Evolutionary conservation across 1,140 invertebrate genomes (phyloP).

Genomic region (Zaprionus gabonicus): DNA sequence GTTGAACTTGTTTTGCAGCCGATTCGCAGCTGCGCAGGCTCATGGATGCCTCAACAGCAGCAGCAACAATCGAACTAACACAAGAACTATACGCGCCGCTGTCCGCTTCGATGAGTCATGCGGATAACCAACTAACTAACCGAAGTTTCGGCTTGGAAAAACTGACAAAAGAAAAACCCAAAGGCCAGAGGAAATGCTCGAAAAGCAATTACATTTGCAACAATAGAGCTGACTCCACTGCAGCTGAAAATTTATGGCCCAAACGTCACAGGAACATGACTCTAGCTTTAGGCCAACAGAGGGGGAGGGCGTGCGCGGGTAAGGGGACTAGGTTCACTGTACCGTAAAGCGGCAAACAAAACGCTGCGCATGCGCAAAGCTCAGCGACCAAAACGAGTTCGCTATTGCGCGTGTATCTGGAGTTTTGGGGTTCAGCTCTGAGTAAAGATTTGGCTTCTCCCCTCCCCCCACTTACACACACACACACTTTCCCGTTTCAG

Average conservation of each 20-base stretch:
- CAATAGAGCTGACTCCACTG: slow-evolving; percentile 57
- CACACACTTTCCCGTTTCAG: neutral
- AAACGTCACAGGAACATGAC: slow-evolving; percentile 77
- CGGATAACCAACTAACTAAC: slow-evolving; percentile 47
- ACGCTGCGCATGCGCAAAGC: slow-evolving; percentile 78
- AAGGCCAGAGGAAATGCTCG: slow-evolving; percentile 41
- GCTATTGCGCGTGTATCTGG: slow-evolving; percentile 24
- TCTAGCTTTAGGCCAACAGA: slow-evolving; percentile 23
- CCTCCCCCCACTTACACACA: too few relatives aligned
- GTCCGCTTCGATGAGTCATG: slow-evolving; percentile 62
- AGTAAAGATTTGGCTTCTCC: slow-evolving; percentile 9
- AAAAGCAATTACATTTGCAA: slow-evolving; percentile 77
- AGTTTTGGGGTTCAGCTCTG: slow-evolving; percentile 40
- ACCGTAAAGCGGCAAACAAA: slow-evolving; percentile 75
- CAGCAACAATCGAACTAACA: slow-evolving; percentile 40
- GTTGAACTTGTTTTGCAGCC: slow-evolving; percentile 71
- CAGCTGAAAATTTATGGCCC: slow-evolving; percentile 76
- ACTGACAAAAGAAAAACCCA: slow-evolving; percentile 1
- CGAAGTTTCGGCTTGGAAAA: slow-evolving; percentile 16
- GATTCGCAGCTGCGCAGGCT: slow-evolving; percentile 61
- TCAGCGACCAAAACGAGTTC: slow-evolving; percentile 73
- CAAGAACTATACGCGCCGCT: slow-evolving; percentile 15
- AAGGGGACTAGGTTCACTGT: slow-evolving; percentile 68
- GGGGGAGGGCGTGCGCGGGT: neutral
- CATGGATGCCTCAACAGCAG: slow-evolving; percentile 1